These are phyloP conservation scores for Gastrophryne carolinensis DNA, from an alignment of 2,797 vertebrate species.

Conservation along the genomic window DNA sequence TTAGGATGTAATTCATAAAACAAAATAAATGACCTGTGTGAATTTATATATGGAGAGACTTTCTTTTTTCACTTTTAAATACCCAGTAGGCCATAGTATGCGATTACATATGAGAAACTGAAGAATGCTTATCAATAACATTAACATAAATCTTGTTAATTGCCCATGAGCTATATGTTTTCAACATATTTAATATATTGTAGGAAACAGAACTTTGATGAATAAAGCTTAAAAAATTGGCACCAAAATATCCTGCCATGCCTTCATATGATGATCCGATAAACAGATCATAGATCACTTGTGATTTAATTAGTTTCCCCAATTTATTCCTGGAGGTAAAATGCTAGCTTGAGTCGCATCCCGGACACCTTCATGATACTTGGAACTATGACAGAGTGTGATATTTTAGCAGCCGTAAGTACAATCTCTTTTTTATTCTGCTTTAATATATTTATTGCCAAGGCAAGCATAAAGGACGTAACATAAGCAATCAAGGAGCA, in stretches of 20 bases:
- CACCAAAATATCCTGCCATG: not conserved
- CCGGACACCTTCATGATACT: slow-evolving; percentile 13
- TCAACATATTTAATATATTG: no score
- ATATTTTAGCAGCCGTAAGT: slow-evolving; percentile 32
- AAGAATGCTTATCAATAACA: no score
- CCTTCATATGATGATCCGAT: not conserved
- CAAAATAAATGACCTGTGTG: no score
- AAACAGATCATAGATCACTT: slow-evolving; percentile 21
- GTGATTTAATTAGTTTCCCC: slow-evolving; percentile 37
- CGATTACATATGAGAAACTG: no score
- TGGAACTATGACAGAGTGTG: slow-evolving; percentile 25
- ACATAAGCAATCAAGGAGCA: slow-evolving; percentile 36
- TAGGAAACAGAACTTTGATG: not conserved
- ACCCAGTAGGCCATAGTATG: no score
- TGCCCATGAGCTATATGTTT: no score
- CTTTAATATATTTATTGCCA: slow-evolving; percentile 45
- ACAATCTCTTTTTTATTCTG: slow-evolving; percentile 21
- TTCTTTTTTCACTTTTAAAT: no score
- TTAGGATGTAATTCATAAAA: no score
- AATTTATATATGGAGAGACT: no score
- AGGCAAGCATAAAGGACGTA: slow-evolving; percentile 30
- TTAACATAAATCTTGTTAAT: no score
- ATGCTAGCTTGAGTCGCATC: slow-evolving; percentile 15
- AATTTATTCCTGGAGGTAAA: slow-evolving; percentile 14
- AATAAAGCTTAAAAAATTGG: no score